Evolutionary conservation across 1,140 invertebrate species (phyloP), one percentile per base, ranked within the genome.

Genomic region (Zeugodacus cucurbitae): DNA sequence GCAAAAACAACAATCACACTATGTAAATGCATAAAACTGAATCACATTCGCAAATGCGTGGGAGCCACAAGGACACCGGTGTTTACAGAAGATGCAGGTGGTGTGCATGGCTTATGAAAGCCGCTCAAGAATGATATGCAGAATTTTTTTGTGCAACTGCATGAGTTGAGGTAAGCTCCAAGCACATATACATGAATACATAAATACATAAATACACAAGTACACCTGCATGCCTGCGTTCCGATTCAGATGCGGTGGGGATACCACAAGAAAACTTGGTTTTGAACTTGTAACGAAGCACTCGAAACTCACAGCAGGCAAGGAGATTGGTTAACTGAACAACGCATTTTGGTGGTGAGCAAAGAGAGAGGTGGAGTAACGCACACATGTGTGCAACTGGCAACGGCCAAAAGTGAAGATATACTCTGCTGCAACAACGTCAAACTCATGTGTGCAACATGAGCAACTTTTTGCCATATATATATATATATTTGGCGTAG

Each of bases 211-310:
- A 8, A 10, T 62, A 62, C 3, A 10, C 10, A 3, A 62, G 5
- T 62, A n/a, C 26, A 22, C n/a, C 58, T 7, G n/a, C 58, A 62
- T 62, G 58, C 26, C 58, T 22, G 34, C n/a, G 11, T 17, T 32
- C 29, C 29, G 3, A 17, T 29, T 67, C 29, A 67, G 64, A 3
- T 34, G 64, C 26, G 64, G 29, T 34, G 64, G 20, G 8, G 32
- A 74, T 6, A 37, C 34, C 67, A 37, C 67, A 74, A 74, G 67
- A 74, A 74, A 74, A 74, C 67, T 74, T 74, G 67, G 34, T 74
- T 74, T 74, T 74, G 67, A 74, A 74, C 67, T 74, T 74, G 67
- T 34, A 37, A 37, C 32, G 17, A 10, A 37, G 67, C 67, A 34
- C 29, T 4, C 14, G 11, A 32, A 67, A 32, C 7, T 29, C 29